Conservation (phyloP, 2,888 invertebrate genomes). For the Philhelius pedissequus region DNA sequence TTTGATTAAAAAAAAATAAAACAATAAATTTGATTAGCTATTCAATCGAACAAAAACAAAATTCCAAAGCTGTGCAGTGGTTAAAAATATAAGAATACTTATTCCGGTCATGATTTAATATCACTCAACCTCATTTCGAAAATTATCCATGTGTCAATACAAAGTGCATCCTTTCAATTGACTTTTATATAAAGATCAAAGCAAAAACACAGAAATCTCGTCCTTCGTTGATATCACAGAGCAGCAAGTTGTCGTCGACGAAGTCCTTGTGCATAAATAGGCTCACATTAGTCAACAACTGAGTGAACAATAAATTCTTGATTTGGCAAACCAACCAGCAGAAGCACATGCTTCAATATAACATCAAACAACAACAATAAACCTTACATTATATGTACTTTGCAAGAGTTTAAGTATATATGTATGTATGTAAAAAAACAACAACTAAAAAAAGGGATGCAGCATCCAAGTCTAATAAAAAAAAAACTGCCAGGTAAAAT, state of each 20-base stretch:
- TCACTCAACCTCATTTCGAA: background rate
- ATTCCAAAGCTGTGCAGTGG: background rate
- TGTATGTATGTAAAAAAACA: background rate
- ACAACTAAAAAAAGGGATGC: conserved; percentile 39
- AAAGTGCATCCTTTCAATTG: conserved; percentile 43
- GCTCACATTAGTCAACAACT: conserved; percentile 40
- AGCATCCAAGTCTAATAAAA: conserved; percentile 35
- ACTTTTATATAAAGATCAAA: conserved; percentile 25
- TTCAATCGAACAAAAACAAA: no score
- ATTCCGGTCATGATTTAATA: conserved; percentile 11
- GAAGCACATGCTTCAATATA: conserved; percentile 18
- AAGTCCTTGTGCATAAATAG: conserved; percentile 52
- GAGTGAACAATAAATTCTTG: conserved; percentile 33
- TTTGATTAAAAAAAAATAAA: background rate
- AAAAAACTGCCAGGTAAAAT: background rate
- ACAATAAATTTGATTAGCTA: background rate
- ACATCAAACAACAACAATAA: conserved; percentile 49
- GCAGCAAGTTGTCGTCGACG: background rate
- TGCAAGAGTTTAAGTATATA: background rate
- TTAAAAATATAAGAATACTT: background rate
- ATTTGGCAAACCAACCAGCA: conserved; percentile 20
- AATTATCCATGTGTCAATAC: conserved; percentile 14
- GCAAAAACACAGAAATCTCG: conserved; percentile 3
- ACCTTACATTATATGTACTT: conserved; percentile 13
- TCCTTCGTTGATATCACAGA: conserved; percentile 25